A percentile compares a stretch with the other conserved stretches of the same genome.
Evolutionary conservation across 2,113 vertebrate species (phyloP).

Genomic region (Talpa occidentalis): DNA sequence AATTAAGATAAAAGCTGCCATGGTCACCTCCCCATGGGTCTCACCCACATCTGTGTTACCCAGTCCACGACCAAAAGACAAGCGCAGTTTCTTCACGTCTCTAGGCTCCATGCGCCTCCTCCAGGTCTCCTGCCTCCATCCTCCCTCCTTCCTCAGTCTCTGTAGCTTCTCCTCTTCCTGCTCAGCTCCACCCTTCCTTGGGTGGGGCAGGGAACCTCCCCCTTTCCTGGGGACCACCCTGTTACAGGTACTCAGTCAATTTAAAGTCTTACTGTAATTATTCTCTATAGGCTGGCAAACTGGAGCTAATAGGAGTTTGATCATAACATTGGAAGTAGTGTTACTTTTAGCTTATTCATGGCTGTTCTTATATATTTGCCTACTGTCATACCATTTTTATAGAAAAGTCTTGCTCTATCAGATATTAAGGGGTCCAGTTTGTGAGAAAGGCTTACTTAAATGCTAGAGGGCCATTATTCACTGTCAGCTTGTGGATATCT

Average conservation of each 20-base stretch:
- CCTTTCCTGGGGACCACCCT: too few species aligned
- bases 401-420: neutral
- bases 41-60: too few species aligned
- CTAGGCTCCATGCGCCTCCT: too few species aligned
- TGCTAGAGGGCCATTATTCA: neutral
- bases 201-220: too few species aligned
- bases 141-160: too few species aligned
- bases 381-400: neutral
- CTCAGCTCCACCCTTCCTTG: too few species aligned
- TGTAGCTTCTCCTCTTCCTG: too few species aligned
- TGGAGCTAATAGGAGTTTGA: neutral
- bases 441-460: neutral
- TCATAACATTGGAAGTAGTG: neutral
- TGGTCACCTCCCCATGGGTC: too few species aligned
- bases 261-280: neutral
- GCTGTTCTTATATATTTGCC: neutral
- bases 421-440: neutral
- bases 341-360: neutral
- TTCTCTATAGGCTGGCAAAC: neutral
- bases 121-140: too few species aligned
- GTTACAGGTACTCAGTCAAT: neutral
- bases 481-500: accelerated
- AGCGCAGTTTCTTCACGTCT: too few species aligned
- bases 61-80: too few species aligned
- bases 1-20: too few species aligned